Evolutionary conservation across 2,888 invertebrate genomes (phyloP).

Genomic region (Liodrosophila aerea): DNA sequence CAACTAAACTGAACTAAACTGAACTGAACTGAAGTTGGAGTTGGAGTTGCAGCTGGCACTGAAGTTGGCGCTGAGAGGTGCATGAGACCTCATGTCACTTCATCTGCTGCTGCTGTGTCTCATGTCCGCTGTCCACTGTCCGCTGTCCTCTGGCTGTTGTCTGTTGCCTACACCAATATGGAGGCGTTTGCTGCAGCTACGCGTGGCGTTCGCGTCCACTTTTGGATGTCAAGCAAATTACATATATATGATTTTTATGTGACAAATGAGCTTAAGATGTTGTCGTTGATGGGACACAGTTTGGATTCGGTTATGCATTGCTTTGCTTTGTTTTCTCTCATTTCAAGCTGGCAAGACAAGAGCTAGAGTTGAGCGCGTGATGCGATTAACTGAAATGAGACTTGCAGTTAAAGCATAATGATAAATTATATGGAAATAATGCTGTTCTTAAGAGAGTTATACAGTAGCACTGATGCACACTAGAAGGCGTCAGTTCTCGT

Average conservation of each 20-base stretch:
- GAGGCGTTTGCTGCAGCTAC: conserved; percentile 68
- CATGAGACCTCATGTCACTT: neutral
- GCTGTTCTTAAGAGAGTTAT: too few species aligned
- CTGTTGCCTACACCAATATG: conserved; percentile 66
- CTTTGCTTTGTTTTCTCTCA: conserved; percentile 18
- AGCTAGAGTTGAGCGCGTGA: conserved; percentile 42
- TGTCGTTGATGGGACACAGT: conserved; percentile 67
- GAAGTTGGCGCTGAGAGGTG: conserved; percentile 10
- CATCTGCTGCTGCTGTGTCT: conserved; percentile 1
- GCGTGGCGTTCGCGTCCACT: conserved; percentile 78
- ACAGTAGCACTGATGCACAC: too few species aligned
- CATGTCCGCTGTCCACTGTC: conserved; percentile 25
- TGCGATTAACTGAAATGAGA: neutral
- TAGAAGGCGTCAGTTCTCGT: too few species aligned
- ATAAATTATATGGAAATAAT: too few species aligned
- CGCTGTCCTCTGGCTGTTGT: conserved; percentile 9
- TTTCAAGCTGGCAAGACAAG: neutral
- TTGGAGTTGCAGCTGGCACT: neutral
- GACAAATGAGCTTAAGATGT: conserved; percentile 74
- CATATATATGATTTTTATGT: conserved; percentile 76
- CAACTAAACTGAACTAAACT: conserved; percentile 2
- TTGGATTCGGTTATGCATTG: conserved; percentile 37
- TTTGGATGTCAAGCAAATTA: conserved; percentile 78
- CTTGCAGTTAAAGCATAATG: too few species aligned
- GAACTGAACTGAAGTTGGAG: conserved; percentile 14